Evolutionary conservation across 92 coral and sea anemone species (phyloP), one percentile per base, ranked within the genome.

Genomic region (Nematostella vectensis): DNA sequence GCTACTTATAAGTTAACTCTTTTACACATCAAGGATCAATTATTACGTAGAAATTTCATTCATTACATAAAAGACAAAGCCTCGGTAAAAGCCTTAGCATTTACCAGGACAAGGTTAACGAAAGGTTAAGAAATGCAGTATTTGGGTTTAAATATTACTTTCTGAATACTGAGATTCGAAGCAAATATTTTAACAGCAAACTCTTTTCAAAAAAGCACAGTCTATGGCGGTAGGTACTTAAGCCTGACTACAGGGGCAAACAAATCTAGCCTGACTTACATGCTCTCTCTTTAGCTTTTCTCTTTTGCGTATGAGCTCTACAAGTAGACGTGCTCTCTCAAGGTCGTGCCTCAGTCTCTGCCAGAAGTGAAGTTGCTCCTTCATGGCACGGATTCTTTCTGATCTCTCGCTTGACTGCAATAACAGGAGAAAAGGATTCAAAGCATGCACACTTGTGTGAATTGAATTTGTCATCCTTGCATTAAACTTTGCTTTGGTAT

Each of bases 301-400:
- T 39, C 99, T 88, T 58, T 93, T 93, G 50, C 99, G 61, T 27
- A 93, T 93, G 44, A 93, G 73, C 50, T 93, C 99, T 47, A 93
- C 99, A 33, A 93, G 82, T 26, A 93, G 57, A 10, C 99, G 72
- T 15, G 99, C 99, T 42, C 99, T 78, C 71, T 93, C 99, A 53
- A 93, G 70, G 49, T 93, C 99, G 69, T 93, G 99, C 30, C 99
- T 66, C 50, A 93, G 73, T 64, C 99, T 83, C 58, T 93, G 99
- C 99, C 99, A 93, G 79, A 93, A 93, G 61, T 93, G 94, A 29
- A 93, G 65, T 39, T 93, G 99, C 54, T 93, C 99, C 54, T 93
- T 93, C 99, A 93, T 93, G 10, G 99, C 99, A 23, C 79, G 79
- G 59, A 93, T 93, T 54, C 99, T 86, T 71, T 82, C 93, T 17